phyloP scores from a whole-genome alignment of 92 coral and sea anemone species.

The Porites cylindrica region DNA sequence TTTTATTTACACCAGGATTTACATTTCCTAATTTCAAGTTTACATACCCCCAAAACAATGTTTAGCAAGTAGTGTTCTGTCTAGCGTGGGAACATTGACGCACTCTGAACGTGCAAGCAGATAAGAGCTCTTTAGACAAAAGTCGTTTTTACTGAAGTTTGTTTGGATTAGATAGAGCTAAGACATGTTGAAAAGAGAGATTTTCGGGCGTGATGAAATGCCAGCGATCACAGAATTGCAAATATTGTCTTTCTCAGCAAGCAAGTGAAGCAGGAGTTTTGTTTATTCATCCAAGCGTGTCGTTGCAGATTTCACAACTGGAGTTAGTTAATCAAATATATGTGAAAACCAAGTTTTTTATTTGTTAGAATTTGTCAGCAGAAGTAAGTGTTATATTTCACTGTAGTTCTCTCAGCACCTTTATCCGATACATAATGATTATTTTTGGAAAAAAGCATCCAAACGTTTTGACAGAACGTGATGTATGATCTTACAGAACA shows the following conservation, averaged over 20 bases:
- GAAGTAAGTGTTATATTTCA: no score
- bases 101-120: not conserved
- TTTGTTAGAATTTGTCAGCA: no score
- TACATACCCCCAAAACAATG: not conserved
- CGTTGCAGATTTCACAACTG: no score
- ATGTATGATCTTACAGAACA: constrained; percentile 9
- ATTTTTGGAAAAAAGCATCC: not conserved
- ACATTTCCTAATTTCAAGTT: not conserved
- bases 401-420: no score
- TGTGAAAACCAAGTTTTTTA: no score
- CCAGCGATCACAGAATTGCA: no score
- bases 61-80: not conserved
- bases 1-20: not conserved
- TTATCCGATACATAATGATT: not conserved
- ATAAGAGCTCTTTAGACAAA: not conserved
- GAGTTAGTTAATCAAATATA: no score
- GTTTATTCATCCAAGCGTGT: no score
- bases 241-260: no score
- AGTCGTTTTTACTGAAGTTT: not conserved
- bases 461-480: constrained; percentile 26
- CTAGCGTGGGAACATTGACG: not conserved
- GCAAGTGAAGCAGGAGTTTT: no score
- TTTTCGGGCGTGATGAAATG: no score
- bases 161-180: not conserved
- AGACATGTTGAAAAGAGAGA: no score